These are phyloP conservation scores for Peromyscus attwateri DNA, from an alignment of 2,797 vertebrate genomes.

Conservation along the genomic window DNA sequence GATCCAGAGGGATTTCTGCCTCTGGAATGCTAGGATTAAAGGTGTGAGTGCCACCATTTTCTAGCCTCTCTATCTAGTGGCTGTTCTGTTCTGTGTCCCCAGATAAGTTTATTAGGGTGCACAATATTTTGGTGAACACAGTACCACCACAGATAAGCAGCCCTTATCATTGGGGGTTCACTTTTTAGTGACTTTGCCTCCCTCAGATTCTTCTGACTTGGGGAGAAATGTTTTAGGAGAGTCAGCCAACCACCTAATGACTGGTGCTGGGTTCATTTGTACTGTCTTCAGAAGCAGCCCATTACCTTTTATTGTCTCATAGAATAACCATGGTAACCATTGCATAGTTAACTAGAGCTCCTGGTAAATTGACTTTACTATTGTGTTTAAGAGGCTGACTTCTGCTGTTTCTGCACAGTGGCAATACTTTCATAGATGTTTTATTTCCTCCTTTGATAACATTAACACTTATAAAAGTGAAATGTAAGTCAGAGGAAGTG, in stretches of 20 bases:
- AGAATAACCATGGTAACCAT: constrained; percentile 72
- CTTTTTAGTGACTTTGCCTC: constrained; percentile 71
- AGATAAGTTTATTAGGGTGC: too few relatives aligned
- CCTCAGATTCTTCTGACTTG: constrained; percentile 41
- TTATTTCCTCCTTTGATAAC: constrained; percentile 73
- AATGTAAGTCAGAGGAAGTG: constrained; percentile 59
- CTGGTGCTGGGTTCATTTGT: constrained; percentile 61
- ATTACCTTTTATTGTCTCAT: constrained; percentile 81
- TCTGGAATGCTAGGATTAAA: too few relatives aligned
- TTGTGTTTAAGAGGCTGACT: constrained; percentile 67
- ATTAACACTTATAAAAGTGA: constrained; percentile 62
- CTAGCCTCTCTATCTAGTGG: too few relatives aligned
- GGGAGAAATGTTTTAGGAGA: constrained; percentile 65
- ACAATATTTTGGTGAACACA: too few relatives aligned
- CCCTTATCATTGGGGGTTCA: background rate
- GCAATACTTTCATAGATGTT: constrained; percentile 61
- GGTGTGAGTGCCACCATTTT: too few relatives aligned
- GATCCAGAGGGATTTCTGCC: too few relatives aligned
- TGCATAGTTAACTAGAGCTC: constrained; percentile 80
- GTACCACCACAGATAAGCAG: background rate
- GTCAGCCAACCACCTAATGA: constrained; percentile 73
- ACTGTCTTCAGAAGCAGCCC: constrained; percentile 67
- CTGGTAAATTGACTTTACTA: constrained; percentile 77
- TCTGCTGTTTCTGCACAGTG: constrained; percentile 71
- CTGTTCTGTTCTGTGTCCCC: too few relatives aligned